Evolutionary conservation across 2,113 vertebrate genomes (phyloP), one percentile per base, ranked within the genome.

Genomic region (Megaceryle torquata): DNA sequence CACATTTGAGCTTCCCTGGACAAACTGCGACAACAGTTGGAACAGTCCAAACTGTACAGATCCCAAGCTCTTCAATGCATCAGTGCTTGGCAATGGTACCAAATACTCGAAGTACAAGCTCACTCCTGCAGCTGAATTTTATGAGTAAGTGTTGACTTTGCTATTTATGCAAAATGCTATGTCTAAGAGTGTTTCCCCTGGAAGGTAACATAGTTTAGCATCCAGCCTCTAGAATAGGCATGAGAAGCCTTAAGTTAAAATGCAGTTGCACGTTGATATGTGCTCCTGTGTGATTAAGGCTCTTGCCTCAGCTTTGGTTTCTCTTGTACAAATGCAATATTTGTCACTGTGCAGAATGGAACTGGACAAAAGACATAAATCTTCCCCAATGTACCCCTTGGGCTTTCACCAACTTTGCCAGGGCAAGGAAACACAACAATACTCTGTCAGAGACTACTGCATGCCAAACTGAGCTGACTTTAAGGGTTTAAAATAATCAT

Each of bases 71-170:
- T 97, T 99, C 97, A 99, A 99, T 8, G 91, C 93, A 67, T 98
- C 99, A 3, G 13, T 98, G n/a, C 95, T 99, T 75, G 98, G 97
- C 88, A 98, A 99, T 48, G 98, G 98, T 57, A 99, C 98, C 51
- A 98, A 98, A 85, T 99, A 99, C 72, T 98, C 99, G 13, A 99
- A 99, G 96, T 98, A 99, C 97, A 99, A 99, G 97, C 98, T 98
- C 93, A 99, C 99, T 6, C 99, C 99, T 2, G 99, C 99, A 14
- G 99, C 99, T 35, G 99, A 99, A 97, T 99, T 99, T 97, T 99
- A 99, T 56, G 99, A 99, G 99, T 99, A 98, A 99, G 99, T 99
- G 37, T 60, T 46, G 19, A 28, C 50, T 39, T 29, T n/a, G 17
- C 65, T 86, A 29, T 85, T 89, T 57, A 24, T 65, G 67, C 29